Conservation (phyloP, 2,888 invertebrate genomes). For the Augochlorella aurata region DNA sequence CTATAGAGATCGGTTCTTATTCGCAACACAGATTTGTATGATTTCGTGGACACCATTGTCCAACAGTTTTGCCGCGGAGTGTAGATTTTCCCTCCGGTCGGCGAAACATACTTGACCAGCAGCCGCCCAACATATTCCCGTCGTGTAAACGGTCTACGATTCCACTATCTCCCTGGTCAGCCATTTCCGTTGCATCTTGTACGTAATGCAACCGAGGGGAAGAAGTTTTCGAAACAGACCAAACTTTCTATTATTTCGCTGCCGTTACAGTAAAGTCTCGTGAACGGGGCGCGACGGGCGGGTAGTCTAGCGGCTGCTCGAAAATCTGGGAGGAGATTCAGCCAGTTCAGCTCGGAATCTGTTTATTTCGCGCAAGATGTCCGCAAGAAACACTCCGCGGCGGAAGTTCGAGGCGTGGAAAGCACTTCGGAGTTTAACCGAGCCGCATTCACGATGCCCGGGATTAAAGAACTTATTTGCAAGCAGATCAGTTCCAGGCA, state of each 20-base stretch:
- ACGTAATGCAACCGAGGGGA: neutral
- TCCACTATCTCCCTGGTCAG: neutral
- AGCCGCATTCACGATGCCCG: constrained; percentile 34
- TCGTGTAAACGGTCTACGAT: neutral
- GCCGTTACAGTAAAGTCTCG: neutral
- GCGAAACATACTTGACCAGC: neutral
- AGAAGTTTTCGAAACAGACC: neutral
- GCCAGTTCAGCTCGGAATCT: constrained; percentile 5
- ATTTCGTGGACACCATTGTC: neutral
- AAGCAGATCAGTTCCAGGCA: constrained; percentile 59
- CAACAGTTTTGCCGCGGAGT: neutral
- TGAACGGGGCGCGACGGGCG: neutral
- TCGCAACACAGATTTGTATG: neutral
- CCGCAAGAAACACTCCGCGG: constrained; percentile 7
- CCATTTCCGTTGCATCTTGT: neutral
- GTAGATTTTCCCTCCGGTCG: neutral
- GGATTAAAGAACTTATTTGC: constrained; percentile 70
- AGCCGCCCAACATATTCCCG: neutral
- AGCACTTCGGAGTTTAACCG: constrained; percentile 59
- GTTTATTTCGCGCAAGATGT: constrained; percentile 23
- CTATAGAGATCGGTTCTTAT: neutral
- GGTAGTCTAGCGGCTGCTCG: constrained; percentile 6
- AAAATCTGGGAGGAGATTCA: constrained; percentile 13
- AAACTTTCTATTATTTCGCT: constrained; percentile 8
- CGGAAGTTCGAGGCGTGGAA: constrained; percentile 37